A percentile compares a stretch with the other conserved stretches of the same genome.
Conservation (phyloP, 2,113 vertebrate genomes). For the Agelaius tricolor region DNA sequence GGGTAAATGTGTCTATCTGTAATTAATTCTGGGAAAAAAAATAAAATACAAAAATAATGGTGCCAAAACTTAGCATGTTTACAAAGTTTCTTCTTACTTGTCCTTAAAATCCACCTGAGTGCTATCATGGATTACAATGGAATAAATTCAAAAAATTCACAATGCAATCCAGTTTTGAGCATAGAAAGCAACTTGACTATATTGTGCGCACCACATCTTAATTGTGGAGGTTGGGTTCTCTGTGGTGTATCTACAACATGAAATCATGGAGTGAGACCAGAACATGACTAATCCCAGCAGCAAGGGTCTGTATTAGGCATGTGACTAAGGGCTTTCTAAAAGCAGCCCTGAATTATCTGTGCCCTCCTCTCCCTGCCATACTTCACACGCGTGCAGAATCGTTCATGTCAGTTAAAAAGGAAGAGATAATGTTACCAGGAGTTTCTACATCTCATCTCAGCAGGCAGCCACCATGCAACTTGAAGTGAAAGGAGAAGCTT, state of each 20-base stretch:
- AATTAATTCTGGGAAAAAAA: neutral
- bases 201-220: neutral
- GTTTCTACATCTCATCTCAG: neutral
- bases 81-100: neutral
- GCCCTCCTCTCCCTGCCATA: neutral
- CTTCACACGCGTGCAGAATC: neutral
- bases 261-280: neutral
- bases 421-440: fast-evolving
- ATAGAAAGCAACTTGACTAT: neutral
- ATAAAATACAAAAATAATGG: neutral
- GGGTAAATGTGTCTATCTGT: neutral
- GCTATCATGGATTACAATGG: neutral
- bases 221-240: neutral
- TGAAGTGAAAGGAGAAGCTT: neutral
- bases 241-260: fast-evolving
- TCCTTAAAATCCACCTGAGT: neutral
- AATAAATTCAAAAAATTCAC: neutral
- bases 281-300: neutral
- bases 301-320: neutral
- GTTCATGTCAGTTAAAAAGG: neutral
- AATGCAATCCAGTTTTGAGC: neutral
- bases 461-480: neutral
- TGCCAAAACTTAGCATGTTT: neutral
- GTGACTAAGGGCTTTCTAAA: neutral
- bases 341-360: neutral